Conservation (phyloP, 2,888 invertebrate species). For the Drosophila mimica region DNA sequence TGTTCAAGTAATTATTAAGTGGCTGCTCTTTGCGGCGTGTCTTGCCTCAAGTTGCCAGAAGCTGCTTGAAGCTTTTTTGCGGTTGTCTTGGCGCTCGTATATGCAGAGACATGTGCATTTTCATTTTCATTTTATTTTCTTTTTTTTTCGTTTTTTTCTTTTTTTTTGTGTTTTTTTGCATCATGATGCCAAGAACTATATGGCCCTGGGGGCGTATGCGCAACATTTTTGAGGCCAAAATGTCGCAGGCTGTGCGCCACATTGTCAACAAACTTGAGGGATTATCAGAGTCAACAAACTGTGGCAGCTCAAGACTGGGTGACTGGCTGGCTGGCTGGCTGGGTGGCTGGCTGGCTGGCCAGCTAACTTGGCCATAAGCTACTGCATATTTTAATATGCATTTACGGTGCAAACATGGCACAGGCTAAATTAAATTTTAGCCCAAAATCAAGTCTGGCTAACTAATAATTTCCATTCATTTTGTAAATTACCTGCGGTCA, state of each 20-base stretch:
- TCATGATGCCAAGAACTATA: conserved; percentile 36
- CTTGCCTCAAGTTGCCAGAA: conserved; percentile 43
- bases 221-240: conserved; percentile 64
- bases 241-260: conserved; percentile 56
- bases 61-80: conserved; percentile 37
- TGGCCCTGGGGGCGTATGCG: conserved; percentile 58
- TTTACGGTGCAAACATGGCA: conserved; percentile 62
- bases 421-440: conserved; percentile 65
- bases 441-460: conserved; percentile 33
- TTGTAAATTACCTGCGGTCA: conserved; percentile 55
- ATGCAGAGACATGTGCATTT: conserved; percentile 38
- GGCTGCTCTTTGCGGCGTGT: conserved; percentile 70
- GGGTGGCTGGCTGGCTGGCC: conserved; percentile 19
- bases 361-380: conserved; percentile 44
- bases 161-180: conserved; percentile 21
- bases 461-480: conserved; percentile 76
- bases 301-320: conserved; percentile 47
- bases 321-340: conserved; percentile 15
- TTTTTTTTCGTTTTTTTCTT: background rate
- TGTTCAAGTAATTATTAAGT: conserved; percentile 80
- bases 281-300: conserved; percentile 81
- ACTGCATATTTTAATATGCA: conserved; percentile 67
- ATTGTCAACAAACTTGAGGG: conserved; percentile 82
- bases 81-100: conserved; percentile 34
- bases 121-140: conserved; percentile 27